Percentiles rank a stretch among this genome's conserved stretches.
phyloP scores from a whole-genome alignment of 1,140 invertebrate species.

The Lasioglossum albipes region DNA sequence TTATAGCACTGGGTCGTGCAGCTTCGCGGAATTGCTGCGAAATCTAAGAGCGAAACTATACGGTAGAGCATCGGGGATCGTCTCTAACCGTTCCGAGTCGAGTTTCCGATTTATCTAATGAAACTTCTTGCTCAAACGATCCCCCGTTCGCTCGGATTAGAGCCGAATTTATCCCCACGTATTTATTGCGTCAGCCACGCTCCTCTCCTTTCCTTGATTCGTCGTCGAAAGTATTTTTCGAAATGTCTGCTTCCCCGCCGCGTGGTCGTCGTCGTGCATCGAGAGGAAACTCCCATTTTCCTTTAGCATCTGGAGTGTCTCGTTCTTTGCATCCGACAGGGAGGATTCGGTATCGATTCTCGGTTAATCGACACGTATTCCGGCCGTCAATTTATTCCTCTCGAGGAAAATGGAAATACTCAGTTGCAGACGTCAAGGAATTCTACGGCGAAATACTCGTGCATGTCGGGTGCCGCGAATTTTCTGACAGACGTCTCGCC shows the following conservation, averaged over 20 bases:
- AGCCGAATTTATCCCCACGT: not conserved
- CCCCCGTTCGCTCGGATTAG: not conserved
- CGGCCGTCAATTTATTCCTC: not conserved
- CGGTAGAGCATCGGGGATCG: slow-evolving; percentile 13
- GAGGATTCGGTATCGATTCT: slow-evolving; percentile 17
- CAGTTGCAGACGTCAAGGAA: too few relatives aligned
- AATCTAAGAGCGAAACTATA: slow-evolving; percentile 23
- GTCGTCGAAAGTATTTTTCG: not conserved
- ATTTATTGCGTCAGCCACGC: not conserved
- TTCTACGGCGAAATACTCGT: too few relatives aligned
- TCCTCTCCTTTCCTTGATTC: too few relatives aligned
- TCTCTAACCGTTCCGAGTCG: not conserved
- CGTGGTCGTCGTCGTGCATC: too few relatives aligned
- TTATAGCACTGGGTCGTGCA: slow-evolving; percentile 27
- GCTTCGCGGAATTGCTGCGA: slow-evolving; percentile 2
- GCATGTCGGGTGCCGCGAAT: too few relatives aligned
- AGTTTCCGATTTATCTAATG: slow-evolving; percentile 24
- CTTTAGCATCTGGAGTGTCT: too few relatives aligned
- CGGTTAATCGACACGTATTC: not conserved
- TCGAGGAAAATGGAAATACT: too few relatives aligned
- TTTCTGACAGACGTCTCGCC: too few relatives aligned
- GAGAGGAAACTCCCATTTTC: not conserved
- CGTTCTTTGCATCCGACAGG: not conserved
- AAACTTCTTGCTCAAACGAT: slow-evolving; percentile 16
- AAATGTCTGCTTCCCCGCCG: too few relatives aligned